Evolutionary conservation across 2,113 vertebrate species (phyloP), one percentile per base, ranked within the genome.

Genomic region (Channa argus): DNA sequence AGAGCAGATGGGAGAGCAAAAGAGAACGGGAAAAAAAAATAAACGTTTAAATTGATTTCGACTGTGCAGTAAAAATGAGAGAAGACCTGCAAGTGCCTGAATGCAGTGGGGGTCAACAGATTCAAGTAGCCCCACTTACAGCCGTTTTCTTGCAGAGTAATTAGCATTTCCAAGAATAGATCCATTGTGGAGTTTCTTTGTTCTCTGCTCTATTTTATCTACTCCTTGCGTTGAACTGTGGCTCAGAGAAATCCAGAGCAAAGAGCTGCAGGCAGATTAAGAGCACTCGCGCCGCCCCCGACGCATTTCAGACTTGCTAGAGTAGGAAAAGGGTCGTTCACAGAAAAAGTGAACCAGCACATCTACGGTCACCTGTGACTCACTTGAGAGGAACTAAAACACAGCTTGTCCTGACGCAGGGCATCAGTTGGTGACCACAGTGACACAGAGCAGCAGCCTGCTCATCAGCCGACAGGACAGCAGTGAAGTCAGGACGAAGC

Each of bases 81-180:
- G 52, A 44, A 62, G 69, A 61, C 63, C 44, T 43, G 11, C 54
- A 51, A 53, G 53, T 38, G 66, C 33, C 54, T 52, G 24, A 24
- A 11, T 49, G 68, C 56, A 68, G 71, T 43, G 49, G 34, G 50
- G 84, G 71, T 75, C 64, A 85, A 70, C 64, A 44, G 49, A 50
- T 61, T 79, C 69, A 75, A 53, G 74, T 37, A 58, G 63, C 46
- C 53, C 15, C 47, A 10, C 56, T 55, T 63, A n/a, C 12, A 58
- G 24, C 49, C 52, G 58, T 55, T 66, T 77, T 72, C 70, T 63
- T 49, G 43, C 55, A 50, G 61, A 58, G 44, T 68, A 86, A 87
- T 89, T 84, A 83, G 67, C 85, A 90, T 77, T 77, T 90, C 88
- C 63, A 63, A 87, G 80, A 90, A 90, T 90, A 90, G 79, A 86